phyloP scores from a whole-genome alignment of 2,797 vertebrate genomes.

The Phrynocephalus guinanensis region DNA sequence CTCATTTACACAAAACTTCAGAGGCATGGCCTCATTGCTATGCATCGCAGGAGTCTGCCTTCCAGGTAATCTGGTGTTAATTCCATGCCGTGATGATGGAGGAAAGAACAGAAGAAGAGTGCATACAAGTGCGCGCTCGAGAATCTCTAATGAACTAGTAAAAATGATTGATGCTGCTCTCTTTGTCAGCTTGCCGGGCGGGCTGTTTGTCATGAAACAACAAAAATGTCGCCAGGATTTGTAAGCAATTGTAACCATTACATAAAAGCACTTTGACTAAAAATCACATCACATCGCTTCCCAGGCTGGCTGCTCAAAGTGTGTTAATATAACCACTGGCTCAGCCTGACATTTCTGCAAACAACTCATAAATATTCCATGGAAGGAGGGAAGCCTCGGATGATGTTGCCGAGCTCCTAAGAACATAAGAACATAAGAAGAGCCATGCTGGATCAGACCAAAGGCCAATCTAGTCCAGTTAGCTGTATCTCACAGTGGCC shows the following conservation, averaged over 20 bases:
- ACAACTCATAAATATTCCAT: constrained; percentile 70
- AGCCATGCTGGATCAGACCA: no score
- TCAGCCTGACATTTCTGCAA: constrained; percentile 66
- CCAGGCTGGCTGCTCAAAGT: constrained; percentile 32
- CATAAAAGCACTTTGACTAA: constrained; percentile 44
- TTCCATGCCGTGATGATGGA: background rate
- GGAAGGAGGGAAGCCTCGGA: constrained; percentile 17
- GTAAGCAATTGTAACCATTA: constrained; percentile 27
- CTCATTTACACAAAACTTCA: background rate
- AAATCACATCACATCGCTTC: constrained; percentile 31
- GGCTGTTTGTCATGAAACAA: constrained; percentile 57
- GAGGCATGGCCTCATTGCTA: constrained; percentile 2
- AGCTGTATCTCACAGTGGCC: no score
- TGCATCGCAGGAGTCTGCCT: constrained; percentile 39
- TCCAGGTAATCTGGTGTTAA: constrained; percentile 22
- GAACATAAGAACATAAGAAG: no score
- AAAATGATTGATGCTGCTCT: constrained; percentile 38
- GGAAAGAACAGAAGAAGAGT: background rate
- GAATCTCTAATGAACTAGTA: constrained; percentile 20
- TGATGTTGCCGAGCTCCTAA: background rate
- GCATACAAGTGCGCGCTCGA: background rate
- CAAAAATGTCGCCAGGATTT: constrained; percentile 42
- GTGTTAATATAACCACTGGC: constrained; percentile 50
- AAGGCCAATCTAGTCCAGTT: no score
- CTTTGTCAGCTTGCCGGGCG: background rate